A percentile compares a stretch with the other conserved stretches of the same genome.
Evolutionary conservation across 2,888 invertebrate species (phyloP).

Genomic region (Stenodera caucasica): DNA sequence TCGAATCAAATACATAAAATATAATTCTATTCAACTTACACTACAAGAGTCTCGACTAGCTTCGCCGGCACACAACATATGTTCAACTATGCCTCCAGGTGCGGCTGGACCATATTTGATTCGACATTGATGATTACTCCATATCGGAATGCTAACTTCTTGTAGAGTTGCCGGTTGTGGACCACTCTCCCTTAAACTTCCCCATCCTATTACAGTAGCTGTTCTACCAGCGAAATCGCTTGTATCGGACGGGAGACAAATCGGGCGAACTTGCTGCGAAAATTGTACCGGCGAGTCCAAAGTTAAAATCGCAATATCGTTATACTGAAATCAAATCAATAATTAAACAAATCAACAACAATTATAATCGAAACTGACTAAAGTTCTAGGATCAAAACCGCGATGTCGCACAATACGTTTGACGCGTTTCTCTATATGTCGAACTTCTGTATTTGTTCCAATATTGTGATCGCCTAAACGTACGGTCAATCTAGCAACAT

Average conservation of each 20-base stretch:
- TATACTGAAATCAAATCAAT: conserved; percentile 63
- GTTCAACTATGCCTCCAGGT: conserved; percentile 86
- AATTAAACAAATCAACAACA: background rate
- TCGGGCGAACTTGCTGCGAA: conserved; percentile 71
- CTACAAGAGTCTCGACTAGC: conserved; percentile 86
- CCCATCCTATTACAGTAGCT: conserved; percentile 88
- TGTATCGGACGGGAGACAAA: conserved; percentile 69
- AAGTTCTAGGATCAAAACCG: conserved; percentile 78
- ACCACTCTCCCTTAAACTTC: conserved; percentile 81
- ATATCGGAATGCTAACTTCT: conserved; percentile 82
- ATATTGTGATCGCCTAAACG: conserved; percentile 84
- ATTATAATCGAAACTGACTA: conserved; percentile 59
- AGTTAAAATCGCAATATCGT: conserved; percentile 81
- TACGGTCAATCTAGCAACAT: conserved; percentile 79
- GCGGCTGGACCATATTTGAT: conserved; percentile 81
- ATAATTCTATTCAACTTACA: conserved; percentile 66
- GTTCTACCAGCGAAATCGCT: conserved; percentile 68
- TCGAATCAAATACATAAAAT: too few species aligned
- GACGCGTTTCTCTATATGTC: conserved; percentile 76
- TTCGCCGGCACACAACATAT: conserved; percentile 86
- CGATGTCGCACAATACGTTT: conserved; percentile 83
- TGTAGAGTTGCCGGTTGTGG: conserved; percentile 80
- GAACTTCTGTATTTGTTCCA: conserved; percentile 71
- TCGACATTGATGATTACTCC: conserved; percentile 78
- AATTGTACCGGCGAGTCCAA: conserved; percentile 76